Evolutionary conservation across 2,888 invertebrate species (phyloP).

Genomic region (Epinotia demarniana): DNA sequence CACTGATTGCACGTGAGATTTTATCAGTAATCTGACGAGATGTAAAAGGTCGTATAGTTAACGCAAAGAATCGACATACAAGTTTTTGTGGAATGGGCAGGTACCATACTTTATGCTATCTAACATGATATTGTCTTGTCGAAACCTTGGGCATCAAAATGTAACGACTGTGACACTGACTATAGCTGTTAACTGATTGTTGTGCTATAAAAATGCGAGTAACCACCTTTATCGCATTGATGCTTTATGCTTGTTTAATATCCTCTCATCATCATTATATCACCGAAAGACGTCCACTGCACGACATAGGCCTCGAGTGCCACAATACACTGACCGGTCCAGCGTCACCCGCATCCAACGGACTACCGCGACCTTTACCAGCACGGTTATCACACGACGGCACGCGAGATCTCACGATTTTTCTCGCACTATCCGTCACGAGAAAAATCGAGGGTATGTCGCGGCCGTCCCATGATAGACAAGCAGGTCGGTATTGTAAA

Average conservation of each 20-base stretch:
- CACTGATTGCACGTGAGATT: slow-evolving; percentile 28
- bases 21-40: slow-evolving; percentile 20
- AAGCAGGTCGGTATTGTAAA: no score
- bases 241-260: neutral
- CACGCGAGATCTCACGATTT: no score
- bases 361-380: no score
- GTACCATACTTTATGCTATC: neutral
- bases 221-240: slow-evolving; percentile 1
- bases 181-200: slow-evolving; percentile 23
- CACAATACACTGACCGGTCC: no score
- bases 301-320: no score
- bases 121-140: slow-evolving; percentile 26
- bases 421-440: no score
- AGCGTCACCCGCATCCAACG: no score
- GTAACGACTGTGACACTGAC: slow-evolving; percentile 12
- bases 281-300: no score
- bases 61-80: neutral
- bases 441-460: no score
- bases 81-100: neutral
- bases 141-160: slow-evolving; percentile 28
- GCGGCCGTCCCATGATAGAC: no score
- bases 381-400: no score
- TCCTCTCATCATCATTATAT: neutral
- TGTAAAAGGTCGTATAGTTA: slow-evolving; percentile 11
- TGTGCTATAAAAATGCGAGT: slow-evolving; percentile 10